Evolutionary conservation across 1,140 invertebrate species (phyloP), one percentile per base, ranked within the genome.

Genomic region (Lethrus apterus): DNA sequence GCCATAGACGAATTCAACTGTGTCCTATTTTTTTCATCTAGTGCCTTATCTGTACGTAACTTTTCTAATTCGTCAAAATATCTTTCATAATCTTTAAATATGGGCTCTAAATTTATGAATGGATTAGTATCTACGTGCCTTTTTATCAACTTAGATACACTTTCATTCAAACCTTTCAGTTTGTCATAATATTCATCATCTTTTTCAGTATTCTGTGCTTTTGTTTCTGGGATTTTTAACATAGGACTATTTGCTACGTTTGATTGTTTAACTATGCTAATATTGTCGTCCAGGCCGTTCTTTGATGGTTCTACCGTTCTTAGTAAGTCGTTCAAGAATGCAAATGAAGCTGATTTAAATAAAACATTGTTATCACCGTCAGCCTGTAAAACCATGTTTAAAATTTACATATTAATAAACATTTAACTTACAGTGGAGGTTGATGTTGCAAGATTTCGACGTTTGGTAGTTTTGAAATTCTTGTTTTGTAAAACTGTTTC

Each of bases 1-100:
- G 13, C 13, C 14, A 5, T 15, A 33, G 7, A 7, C 4, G 5
- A 33, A 13, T 33, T 14, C 14, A 15, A 11, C 5, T 9, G 5
- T 5, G 5, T 33, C 24, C n/a, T n/a, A n/a, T n/a, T n/a, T n/a
- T n/a, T 26, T n/a, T n/a, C 24, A 26, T n/a, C 24, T 17, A 14
- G 9, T 1, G 32, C 19, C 17, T 15, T 3, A 20, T 9, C 23
- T 38, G 18, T 11, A 21, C 23, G 2, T 18, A n/a, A 38, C 10
- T 20, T 54, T 55, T 79, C 72, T 23, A 86, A 74, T 55, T 83
- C 75, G 50, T 74, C 77, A 1, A 86, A 65, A 66, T 84, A 74
- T 55, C 78, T 83, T 55, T 87, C 83, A 70, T 96, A 96, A 68
- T 93, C 90, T 48, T 77, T 76, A 66, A 94, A 94, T 59, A 93